Percentiles rank a stretch among this genome's conserved stretches.
Evolutionary conservation across 1,140 invertebrate species (phyloP).

Genomic region (Listronotus oregonensis): DNA sequence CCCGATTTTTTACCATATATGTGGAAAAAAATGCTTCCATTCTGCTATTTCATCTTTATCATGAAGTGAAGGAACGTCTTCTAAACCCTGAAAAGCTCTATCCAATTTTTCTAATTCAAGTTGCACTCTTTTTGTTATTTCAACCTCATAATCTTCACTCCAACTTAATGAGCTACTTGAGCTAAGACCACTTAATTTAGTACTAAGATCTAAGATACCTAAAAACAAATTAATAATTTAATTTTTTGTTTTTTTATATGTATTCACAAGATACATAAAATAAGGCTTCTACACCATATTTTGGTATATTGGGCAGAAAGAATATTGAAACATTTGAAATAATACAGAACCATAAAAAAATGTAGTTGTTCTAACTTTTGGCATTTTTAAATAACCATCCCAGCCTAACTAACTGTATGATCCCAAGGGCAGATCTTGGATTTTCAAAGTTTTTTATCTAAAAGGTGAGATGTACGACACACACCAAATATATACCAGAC

Average conservation of each 20-base stretch:
- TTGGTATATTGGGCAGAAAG: too few relatives aligned
- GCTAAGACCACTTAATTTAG: constrained; percentile 30
- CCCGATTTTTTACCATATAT: constrained; percentile 22
- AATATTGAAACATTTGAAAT: too few relatives aligned
- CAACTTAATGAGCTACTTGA: constrained; percentile 49
- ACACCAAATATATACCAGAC: too few relatives aligned
- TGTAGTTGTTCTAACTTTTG: too few relatives aligned
- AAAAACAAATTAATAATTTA: not conserved
- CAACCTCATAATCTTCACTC: constrained; percentile 45
- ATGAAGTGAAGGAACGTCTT: constrained; percentile 37
- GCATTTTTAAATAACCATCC: too few relatives aligned
- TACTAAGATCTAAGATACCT: constrained; percentile 15
- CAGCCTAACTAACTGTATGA: too few relatives aligned
- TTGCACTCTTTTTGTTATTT: constrained; percentile 41
- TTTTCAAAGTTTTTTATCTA: too few relatives aligned
- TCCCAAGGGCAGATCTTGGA: too few relatives aligned
- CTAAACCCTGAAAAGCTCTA: constrained; percentile 39
- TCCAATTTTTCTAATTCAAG: constrained; percentile 44
- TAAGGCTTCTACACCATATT: too few relatives aligned
- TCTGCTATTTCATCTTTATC: constrained; percentile 43
- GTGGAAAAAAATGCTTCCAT: constrained; percentile 46
- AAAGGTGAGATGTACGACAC: too few relatives aligned
- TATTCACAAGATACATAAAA: too few relatives aligned
- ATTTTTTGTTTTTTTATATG: not conserved
- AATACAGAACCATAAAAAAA: too few relatives aligned